Conservation (phyloP, 2,888 invertebrate species). For the Drosophila silvestris region DNA sequence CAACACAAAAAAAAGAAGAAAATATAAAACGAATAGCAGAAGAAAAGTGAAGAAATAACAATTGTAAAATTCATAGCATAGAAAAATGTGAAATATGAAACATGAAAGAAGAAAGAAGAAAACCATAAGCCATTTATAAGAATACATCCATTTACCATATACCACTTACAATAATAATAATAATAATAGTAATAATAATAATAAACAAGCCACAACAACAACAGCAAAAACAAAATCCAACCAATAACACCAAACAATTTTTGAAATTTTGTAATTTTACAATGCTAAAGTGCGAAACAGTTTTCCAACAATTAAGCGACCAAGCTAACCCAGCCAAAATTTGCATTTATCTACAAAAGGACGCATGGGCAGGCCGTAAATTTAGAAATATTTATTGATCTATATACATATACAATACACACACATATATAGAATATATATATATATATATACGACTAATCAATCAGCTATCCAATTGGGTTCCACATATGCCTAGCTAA, state of each 20-base stretch:
- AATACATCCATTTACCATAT: conserved; percentile 18
- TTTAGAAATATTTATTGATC: conserved; percentile 68
- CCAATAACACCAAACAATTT: conserved; percentile 12
- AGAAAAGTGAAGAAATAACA: conserved; percentile 21
- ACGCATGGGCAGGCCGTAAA: conserved; percentile 43
- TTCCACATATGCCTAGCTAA: conserved; percentile 48
- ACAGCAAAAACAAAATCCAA: conserved; percentile 13
- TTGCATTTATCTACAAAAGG: conserved; percentile 73
- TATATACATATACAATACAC: conserved; percentile 39
- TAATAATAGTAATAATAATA: conserved; percentile 13
- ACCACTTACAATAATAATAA: conserved; percentile 23
- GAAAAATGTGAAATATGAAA: conserved; percentile 32
- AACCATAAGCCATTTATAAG: conserved; percentile 36
- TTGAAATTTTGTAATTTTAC: conserved; percentile 52
- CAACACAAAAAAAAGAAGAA: not conserved
- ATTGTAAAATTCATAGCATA: conserved; percentile 42
- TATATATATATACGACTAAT: conserved; percentile 13
- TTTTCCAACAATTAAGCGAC: conserved; percentile 48
- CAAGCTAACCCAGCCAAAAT: conserved; percentile 72
- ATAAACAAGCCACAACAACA: conserved; percentile 34
- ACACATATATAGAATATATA: conserved; percentile 13
- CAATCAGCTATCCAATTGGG: conserved; percentile 43
- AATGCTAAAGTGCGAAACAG: conserved; percentile 9
- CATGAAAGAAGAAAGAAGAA: conserved; percentile 24
- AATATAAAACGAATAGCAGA: not conserved